phyloP scores from a whole-genome alignment of 2,888 invertebrate genomes.

The Limnephilus lunatus region DNA sequence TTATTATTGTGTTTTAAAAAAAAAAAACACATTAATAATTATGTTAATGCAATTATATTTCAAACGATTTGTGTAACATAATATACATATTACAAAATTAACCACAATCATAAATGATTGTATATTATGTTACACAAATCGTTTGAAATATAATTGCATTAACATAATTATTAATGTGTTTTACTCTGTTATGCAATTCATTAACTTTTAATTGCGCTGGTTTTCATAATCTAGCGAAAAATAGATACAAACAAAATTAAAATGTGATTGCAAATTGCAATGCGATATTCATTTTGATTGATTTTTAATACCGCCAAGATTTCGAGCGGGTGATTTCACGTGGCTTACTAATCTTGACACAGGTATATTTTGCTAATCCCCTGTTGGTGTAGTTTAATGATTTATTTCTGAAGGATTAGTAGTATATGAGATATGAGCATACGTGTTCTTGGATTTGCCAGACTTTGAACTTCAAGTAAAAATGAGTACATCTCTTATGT shows the following conservation, averaged over 20 bases:
- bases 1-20: neutral
- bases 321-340: neutral
- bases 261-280: neutral
- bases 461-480: neutral
- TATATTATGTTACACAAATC: neutral
- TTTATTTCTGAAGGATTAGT: neutral
- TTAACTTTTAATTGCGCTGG: no score
- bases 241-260: neutral
- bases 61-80: neutral
- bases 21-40: neutral
- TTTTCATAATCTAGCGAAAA: no score
- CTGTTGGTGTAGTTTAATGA: neutral
- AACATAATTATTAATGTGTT: neutral
- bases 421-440: neutral
- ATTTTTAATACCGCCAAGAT: neutral
- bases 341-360: neutral
- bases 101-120: neutral
- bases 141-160: neutral
- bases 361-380: neutral
- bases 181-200: no score
- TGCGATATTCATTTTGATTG: neutral
- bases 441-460: neutral
- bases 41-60: neutral
- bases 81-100: neutral
- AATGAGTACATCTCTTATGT: neutral